Evolutionary conservation across 30 jellyfish, hydroid and myxozoan genomes (phyloP), one percentile per base, ranked within the genome.

Genomic region (Aurelia sp.): DNA sequence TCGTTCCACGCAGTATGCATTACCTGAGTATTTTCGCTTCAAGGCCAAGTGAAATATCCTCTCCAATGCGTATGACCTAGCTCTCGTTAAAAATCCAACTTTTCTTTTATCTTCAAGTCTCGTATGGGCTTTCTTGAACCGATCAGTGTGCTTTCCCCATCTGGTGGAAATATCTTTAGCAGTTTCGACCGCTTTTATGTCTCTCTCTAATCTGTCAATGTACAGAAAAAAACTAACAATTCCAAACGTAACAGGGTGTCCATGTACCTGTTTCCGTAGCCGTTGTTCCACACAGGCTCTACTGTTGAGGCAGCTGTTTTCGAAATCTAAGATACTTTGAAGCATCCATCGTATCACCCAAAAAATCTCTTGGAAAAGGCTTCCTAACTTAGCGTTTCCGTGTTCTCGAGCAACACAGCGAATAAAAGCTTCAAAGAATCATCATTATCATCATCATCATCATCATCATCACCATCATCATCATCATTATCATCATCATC

Each of bases 151-250:
- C 76, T 65, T 65, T 65, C 76, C 21, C 76, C 76, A 65, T 65
- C 76, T 65, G 53, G 55, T 20, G 38, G 76, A 8, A 65, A 65
- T 65, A 4, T 47, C 76, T 17, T 65, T 65, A 47, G 76, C 7
- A 65, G 57, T 65, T 65, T 65, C 76, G 12, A 65, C 76, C 13
- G 76, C 76, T 65, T 38, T 47, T 65, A 69, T 38, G 51, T 69
- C 81, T 69, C 51, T 69, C 81, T 69, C 81, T 69, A 69, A 69
- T 38, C 81, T 69, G 81, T 69, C 81, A 69, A 69, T 69, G 81
- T 69, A 69, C 81, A 69, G n/a, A 69, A 35, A 69, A 69, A 35
- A 69, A 69, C 63, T 15, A 69, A 35, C 52, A 69, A 20, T 22
- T 69, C 51, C 38, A 69, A 69, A 35, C n/a, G 52, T 41, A 41